phyloP scores from a whole-genome alignment of 2,113 vertebrate species.

The Fregetta grallaria region DNA sequence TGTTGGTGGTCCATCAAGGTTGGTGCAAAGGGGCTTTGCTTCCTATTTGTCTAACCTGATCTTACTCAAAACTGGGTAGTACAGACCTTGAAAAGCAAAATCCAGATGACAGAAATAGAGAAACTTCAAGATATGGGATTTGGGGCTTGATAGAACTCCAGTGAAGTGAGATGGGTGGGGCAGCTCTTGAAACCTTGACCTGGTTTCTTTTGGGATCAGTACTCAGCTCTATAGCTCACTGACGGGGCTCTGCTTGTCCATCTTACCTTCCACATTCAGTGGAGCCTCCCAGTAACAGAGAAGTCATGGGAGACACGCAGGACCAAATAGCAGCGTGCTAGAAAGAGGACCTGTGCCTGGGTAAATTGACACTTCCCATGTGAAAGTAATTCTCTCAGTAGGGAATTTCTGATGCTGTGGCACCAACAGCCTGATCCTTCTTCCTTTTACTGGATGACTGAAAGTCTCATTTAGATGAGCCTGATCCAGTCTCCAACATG shows the following conservation, averaged over 20 bases:
- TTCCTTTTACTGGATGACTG: neutral
- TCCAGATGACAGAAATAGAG: neutral
- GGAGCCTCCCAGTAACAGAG: neutral
- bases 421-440: neutral
- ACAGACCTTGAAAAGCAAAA: neutral
- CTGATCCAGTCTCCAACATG: neutral
- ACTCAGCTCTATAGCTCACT: neutral
- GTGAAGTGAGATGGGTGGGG: neutral
- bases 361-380: neutral
- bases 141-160: neutral
- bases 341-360: neutral
- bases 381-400: neutral
- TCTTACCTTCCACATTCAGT: neutral
- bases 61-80: neutral
- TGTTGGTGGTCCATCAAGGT: neutral
- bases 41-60: neutral
- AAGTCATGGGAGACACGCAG: neutral
- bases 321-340: neutral
- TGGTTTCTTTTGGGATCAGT: neutral
- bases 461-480: neutral
- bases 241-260: neutral
- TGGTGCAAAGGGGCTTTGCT: neutral
- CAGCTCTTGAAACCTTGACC: neutral
- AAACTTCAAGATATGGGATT: neutral
- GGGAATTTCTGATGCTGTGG: neutral